Base-by-base conservation (phyloP, 2,888 invertebrate species). In the Nomada lathburiana region DNA sequence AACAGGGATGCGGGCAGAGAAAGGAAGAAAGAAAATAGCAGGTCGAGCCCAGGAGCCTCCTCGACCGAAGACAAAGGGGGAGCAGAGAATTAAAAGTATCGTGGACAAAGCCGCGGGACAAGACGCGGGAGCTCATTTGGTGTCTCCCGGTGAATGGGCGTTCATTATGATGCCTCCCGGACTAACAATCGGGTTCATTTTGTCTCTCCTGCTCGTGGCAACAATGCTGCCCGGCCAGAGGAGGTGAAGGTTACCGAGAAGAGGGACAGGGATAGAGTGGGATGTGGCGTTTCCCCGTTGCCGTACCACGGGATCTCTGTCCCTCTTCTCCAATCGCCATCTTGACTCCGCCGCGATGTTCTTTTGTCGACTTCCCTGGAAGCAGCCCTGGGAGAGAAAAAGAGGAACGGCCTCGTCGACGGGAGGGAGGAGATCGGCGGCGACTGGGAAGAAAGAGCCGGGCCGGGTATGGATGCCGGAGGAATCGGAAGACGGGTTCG, bases 131-230 rank as follows among this genome's bases (percentile, higher is more conserved):
- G 92, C 93, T 93, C 93, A 93, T 93, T 93, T 93, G 92, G 92
- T 92, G 92, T 93, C 92, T 92, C 87, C 82, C 86, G 85, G 86
- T 92, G 92, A 93, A 93, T 93, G 92, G 92, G 90, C 92, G 91
- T 92, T 93, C 92, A 93, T 92, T 92, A 93, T 93, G 91, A 93
- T 92, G 92, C 92, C 91, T 90, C 90, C 91, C 89, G 92, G 91
- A 91, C 92, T 91, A 92, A 93, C 93, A 93, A 93, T 93, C 92
- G 92, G 90, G 92, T 93, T 93, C 92, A 93, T 93, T 93, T 92
- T 93, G 92, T 93, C 93, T 92, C 92, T 92, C 91, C 91, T 90
- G 92, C 92, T 92, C 90, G 88, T 86, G 90, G 88, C 90, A 91
- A 93, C 92, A 93, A 92, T 93, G 85, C 88, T 76, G 78, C 70